These are phyloP conservation scores for Linhomoeus sp. DNA, from an alignment of 2,888 invertebrate species.

Conservation along the genomic window DNA sequence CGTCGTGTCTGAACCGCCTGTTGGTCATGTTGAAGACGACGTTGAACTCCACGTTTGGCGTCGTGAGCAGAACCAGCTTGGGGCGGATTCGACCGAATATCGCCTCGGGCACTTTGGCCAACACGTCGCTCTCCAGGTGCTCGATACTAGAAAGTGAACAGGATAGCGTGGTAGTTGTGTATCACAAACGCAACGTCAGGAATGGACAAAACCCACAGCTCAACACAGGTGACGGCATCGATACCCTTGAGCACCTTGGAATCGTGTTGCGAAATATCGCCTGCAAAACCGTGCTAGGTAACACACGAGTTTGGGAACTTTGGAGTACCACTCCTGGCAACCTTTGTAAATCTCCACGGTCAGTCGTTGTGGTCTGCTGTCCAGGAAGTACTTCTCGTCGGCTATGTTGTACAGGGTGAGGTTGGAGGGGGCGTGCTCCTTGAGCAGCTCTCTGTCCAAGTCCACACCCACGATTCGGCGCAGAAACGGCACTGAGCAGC, in stretches of 20 bases:
- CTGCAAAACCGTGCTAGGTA: too few species aligned
- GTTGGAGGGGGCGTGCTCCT: neutral
- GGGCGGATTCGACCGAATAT: slow-evolving; percentile 28
- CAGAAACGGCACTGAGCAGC: neutral
- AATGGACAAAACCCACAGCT: slow-evolving; percentile 10
- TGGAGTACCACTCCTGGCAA: too few species aligned
- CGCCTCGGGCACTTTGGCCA: slow-evolving; percentile 17
- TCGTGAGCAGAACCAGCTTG: slow-evolving; percentile 28
- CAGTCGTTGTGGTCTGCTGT: neutral
- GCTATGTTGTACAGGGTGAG: neutral
- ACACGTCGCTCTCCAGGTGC: slow-evolving; percentile 24
- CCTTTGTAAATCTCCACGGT: neutral
- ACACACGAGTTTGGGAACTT: too few species aligned
- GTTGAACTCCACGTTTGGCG: slow-evolving; percentile 32
- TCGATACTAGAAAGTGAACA: slow-evolving; percentile 25
- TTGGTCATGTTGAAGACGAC: slow-evolving; percentile 21
- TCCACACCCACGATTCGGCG: slow-evolving; percentile 1
- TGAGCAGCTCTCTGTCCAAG: neutral
- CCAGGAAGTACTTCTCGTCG: neutral
- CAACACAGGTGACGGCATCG: slow-evolving; percentile 11
- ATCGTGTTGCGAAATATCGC: too few species aligned
- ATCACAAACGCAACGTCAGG: too few species aligned
- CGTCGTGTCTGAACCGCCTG: slow-evolving; percentile 28
- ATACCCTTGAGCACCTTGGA: slow-evolving; percentile 5
- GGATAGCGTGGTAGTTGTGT: too few species aligned